phyloP scores from a whole-genome alignment of 2,797 vertebrate genomes.

The Squalus acanthias region DNA sequence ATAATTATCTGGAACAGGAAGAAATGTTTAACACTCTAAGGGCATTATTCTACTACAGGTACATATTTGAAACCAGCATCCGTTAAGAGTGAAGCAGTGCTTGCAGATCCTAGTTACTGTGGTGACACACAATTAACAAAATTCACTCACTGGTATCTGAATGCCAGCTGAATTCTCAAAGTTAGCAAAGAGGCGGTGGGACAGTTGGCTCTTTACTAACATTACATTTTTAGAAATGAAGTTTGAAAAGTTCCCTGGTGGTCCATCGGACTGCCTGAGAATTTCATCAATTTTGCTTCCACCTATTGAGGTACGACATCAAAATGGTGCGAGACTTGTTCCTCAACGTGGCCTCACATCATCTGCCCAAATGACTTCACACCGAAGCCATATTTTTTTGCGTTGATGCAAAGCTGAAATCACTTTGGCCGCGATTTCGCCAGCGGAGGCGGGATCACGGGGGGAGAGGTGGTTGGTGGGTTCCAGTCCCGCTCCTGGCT shows the following conservation, averaged over 20 bases:
- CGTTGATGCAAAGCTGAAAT: too few relatives aligned
- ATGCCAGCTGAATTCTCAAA: conserved; percentile 12
- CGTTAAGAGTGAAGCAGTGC: not conserved
- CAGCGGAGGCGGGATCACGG: too few relatives aligned
- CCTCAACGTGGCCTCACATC: not conserved
- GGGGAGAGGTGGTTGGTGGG: too few relatives aligned
- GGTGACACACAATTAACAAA: not conserved
- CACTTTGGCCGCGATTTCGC: too few relatives aligned
- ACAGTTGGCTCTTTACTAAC: too few relatives aligned
- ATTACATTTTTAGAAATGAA: not conserved
- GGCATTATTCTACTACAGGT: not conserved
- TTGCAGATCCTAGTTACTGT: not conserved
- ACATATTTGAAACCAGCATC: not conserved
- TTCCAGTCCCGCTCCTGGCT: too few relatives aligned
- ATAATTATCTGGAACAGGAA: conserved; percentile 28
- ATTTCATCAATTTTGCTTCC: not conserved
- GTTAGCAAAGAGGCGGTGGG: not conserved
- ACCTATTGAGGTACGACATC: not conserved
- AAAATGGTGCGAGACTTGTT: not conserved
- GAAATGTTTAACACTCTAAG: not conserved
- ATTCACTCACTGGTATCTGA: not conserved
- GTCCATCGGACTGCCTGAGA: not conserved
- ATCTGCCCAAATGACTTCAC: not conserved
- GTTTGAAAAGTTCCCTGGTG: not conserved
- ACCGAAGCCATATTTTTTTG: too few relatives aligned